Conservation (phyloP, 1,140 invertebrate genomes). For the Drosophila tropicalis region DNA sequence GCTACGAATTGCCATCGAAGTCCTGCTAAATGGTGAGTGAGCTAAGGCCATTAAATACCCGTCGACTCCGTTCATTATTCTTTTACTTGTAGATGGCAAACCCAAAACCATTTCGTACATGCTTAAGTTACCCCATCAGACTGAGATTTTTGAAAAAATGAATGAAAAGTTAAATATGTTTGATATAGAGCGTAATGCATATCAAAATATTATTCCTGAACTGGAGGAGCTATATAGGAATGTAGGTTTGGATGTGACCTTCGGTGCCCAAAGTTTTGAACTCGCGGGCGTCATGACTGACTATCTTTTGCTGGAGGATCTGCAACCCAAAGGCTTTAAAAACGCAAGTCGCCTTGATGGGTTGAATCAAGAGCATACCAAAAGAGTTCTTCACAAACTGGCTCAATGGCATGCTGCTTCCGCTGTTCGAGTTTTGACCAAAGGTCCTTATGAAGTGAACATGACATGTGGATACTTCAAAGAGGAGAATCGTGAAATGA, state of each 20-base stretch:
- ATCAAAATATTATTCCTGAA: slow-evolving; percentile 55
- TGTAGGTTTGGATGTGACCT: slow-evolving; percentile 57
- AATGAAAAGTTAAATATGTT: slow-evolving; percentile 50
- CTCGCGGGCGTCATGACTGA: slow-evolving; percentile 31
- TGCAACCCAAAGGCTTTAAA: slow-evolving; percentile 75
- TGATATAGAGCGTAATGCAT: slow-evolving; percentile 54
- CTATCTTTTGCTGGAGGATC: slow-evolving; percentile 84
- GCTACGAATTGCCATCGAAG: slow-evolving; percentile 54
- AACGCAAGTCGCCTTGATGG: slow-evolving; percentile 84
- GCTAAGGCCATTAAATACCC: no score
- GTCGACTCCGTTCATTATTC: background rate
- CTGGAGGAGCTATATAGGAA: slow-evolving; percentile 72
- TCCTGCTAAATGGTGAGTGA: slow-evolving; percentile 53
- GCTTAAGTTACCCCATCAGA: slow-evolving; percentile 56
- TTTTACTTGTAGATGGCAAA: slow-evolving; percentile 48
- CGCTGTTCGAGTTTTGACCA: slow-evolving; percentile 83
- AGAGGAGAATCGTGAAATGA: slow-evolving; percentile 38
- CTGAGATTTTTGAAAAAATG: slow-evolving; percentile 29
- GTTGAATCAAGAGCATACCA: slow-evolving; percentile 83
- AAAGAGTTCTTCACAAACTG: slow-evolving; percentile 83
- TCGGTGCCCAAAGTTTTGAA: slow-evolving; percentile 50
- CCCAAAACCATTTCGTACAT: slow-evolving; percentile 50
- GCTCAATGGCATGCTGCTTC: slow-evolving; percentile 85
- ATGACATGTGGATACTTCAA: slow-evolving; percentile 43
- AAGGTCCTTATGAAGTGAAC: slow-evolving; percentile 64